Conservation (phyloP, 2,113 vertebrate species). For the Megaceryle maxima region DNA sequence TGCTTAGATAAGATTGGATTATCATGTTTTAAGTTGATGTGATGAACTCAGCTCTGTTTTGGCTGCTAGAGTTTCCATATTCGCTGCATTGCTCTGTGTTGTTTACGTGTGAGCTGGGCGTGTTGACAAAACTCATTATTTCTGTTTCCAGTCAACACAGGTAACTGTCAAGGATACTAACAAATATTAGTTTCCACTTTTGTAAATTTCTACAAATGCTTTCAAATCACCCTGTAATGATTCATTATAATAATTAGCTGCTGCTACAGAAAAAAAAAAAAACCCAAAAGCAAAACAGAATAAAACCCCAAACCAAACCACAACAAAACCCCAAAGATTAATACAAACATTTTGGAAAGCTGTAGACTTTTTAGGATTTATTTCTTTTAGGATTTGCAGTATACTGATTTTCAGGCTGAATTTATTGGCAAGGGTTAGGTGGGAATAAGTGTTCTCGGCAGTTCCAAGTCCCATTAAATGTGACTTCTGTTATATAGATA, state of each 20-base stretch:
- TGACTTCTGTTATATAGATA: constrained; percentile 26
- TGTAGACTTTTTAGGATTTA: neutral
- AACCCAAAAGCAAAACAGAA: too few species aligned
- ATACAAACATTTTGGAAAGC: constrained; percentile 26
- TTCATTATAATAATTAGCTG: constrained; percentile 45
- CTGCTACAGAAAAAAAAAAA: neutral
- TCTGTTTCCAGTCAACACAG: constrained; percentile 34
- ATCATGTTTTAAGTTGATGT: neutral
- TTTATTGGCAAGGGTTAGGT: constrained; percentile 47
- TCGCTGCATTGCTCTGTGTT: neutral
- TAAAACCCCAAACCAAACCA: too few species aligned
- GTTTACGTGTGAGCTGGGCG: neutral
- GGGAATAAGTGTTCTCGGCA: constrained; percentile 45
- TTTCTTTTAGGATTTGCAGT: constrained; percentile 27
- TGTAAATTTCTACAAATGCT: constrained; percentile 22
- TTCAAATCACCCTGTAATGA: neutral
- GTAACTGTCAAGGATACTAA: constrained; percentile 24
- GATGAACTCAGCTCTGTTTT: neutral
- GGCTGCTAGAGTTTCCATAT: neutral
- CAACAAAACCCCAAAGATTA: neutral
- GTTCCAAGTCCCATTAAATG: constrained; percentile 37
- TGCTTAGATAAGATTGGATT: neutral
- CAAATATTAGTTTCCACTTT: constrained; percentile 8
- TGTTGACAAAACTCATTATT: constrained; percentile 19
- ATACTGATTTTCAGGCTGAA: constrained; percentile 25